Base-by-base conservation (phyloP, 2,888 invertebrate genomes). In the Aproaerema taeniolella region DNA sequence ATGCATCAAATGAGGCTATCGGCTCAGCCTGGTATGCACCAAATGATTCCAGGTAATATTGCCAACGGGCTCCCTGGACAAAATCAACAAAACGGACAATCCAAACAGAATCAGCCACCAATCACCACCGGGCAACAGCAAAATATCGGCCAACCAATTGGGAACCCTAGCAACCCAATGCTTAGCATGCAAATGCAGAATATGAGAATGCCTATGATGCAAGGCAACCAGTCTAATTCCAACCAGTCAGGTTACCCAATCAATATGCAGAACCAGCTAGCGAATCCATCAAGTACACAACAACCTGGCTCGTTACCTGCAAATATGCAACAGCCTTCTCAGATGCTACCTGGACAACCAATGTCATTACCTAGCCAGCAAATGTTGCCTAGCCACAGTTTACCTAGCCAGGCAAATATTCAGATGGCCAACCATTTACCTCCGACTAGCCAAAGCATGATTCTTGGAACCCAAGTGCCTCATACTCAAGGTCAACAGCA, bases 1-100 rank as follows among this genome's bases (percentile, higher is more conserved):
- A 71, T 83, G 77, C 85, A 83, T 43, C 83, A 85, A 49, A 75
- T 83, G 75, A 65, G 81, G 13, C 64, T 83, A 67, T 63, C n/a
- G n/a, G n/a, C n/a, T n/a, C n/a, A n/a, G n/a, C n/a, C n/a, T n/a
- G n/a, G n/a, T n/a, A 58, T 75, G 38, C 80, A 77, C 39, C 73
- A 70, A 52, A 67, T 82, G 53, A 56, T 69, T 42, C 60, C 64
- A 13, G 73, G 65, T 37, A 67, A 62, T 36, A 47, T 72, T 13
- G 52, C 67, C 1, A 79, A 75, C 41, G 70, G 71, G 10, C 50
- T 65, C 25, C 57, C 64, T 0, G 66, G 58, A 8, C 68, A 61
- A 41, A 61, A 53, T 55, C 76, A 67, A 38, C 76, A 67, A 39
- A 78, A 70, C 42, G 72, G 65, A 24, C 77, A 71, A 42, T 49